Conservation (phyloP, 2,797 vertebrate species). For the Iguana delicatissima region DNA sequence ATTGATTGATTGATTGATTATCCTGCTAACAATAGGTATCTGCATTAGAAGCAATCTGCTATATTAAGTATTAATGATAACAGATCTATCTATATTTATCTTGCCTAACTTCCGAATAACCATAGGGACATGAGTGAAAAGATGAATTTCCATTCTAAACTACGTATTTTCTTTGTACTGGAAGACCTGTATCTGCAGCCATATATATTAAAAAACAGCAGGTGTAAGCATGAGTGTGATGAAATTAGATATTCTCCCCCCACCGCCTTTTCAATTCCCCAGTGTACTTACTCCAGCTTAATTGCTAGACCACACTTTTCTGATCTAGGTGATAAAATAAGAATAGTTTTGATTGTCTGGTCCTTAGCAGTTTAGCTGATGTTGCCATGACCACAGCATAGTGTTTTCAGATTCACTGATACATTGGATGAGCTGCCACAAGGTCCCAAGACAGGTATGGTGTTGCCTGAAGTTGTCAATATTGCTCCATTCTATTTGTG, state of each 20-base stretch:
- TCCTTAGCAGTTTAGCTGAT: slow-evolving; percentile 2
- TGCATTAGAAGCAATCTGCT: not conserved
- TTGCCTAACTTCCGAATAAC: slow-evolving; percentile 36
- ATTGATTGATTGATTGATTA: slow-evolving; percentile 14
- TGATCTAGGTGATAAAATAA: slow-evolving; percentile 10
- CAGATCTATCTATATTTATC: slow-evolving; percentile 41
- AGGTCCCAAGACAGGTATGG: slow-evolving; percentile 18
- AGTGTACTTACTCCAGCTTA: not conserved
- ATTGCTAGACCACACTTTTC: slow-evolving; percentile 15
- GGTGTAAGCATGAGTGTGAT: not conserved
- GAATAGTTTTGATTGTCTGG: not conserved
- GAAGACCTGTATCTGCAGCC: not conserved
- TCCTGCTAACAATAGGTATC: slow-evolving; percentile 34
- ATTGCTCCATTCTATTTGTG: not conserved
- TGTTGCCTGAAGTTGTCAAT: not conserved
- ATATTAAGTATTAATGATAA: fast-evolving
- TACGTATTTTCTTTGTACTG: not conserved
- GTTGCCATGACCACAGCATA: slow-evolving; percentile 31
- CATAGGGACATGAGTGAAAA: not conserved
- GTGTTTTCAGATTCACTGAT: slow-evolving; percentile 3
- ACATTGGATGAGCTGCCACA: not conserved
- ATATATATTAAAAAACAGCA: not conserved
- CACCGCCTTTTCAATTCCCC: not conserved
- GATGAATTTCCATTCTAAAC: not conserved
- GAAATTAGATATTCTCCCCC: not conserved